Evolutionary conservation across 2,888 invertebrate genomes (phyloP).

Genomic region (Diarsia dahlii): DNA sequence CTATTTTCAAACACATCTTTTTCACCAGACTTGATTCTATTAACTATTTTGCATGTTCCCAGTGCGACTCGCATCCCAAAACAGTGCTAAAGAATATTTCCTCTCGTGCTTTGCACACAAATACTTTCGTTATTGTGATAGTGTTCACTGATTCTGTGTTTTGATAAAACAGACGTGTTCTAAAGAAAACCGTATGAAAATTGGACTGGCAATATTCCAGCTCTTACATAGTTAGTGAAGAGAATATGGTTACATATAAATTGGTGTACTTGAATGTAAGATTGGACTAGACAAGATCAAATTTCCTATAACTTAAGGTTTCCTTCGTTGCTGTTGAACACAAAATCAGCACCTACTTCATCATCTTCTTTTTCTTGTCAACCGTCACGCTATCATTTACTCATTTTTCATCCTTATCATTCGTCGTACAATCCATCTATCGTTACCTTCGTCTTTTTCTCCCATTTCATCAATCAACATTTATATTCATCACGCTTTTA

Average conservation of each 20-base stretch:
- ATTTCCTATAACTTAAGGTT: too few relatives aligned
- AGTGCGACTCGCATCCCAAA: slow-evolving; percentile 22
- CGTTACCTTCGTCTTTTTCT: too few relatives aligned
- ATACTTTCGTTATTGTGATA: slow-evolving; percentile 52
- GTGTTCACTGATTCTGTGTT: slow-evolving; percentile 41
- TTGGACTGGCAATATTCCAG: slow-evolving; percentile 56
- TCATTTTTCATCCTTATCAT: too few relatives aligned
- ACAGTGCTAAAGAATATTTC: slow-evolving; percentile 33
- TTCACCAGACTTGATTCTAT: slow-evolving; percentile 32
- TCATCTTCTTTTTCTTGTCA: too few relatives aligned
- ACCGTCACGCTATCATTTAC: too few relatives aligned
- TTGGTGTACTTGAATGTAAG: background rate
- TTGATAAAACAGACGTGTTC: slow-evolving; percentile 55
- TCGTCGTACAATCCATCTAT: too few relatives aligned
- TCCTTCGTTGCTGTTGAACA: background rate
- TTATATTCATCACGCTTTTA: too few relatives aligned
- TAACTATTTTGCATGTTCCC: slow-evolving; percentile 21
- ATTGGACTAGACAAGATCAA: too few relatives aligned
- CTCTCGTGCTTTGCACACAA: slow-evolving; percentile 39
- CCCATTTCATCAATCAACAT: too few relatives aligned
- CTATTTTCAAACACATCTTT: background rate
- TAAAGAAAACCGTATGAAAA: slow-evolving; percentile 50
- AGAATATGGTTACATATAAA: background rate
- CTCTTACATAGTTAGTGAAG: slow-evolving; percentile 16
- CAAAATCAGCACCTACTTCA: background rate